These are phyloP conservation scores for Illadopsis cleaveri DNA, from an alignment of 2,113 vertebrate species.

Conservation along the genomic window DNA sequence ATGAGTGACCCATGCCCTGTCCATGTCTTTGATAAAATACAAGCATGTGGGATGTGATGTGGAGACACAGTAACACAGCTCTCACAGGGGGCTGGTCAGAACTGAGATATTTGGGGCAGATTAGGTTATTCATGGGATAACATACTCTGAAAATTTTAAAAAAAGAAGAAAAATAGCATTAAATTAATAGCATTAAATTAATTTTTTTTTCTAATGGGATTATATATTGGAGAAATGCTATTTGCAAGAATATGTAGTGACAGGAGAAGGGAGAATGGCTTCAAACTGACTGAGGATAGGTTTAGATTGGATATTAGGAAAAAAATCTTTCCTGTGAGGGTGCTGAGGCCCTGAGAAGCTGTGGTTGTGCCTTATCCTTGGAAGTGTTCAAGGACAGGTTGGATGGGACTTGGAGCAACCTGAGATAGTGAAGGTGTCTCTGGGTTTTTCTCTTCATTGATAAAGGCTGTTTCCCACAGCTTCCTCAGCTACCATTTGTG, in stretches of 20 bases:
- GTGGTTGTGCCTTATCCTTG: neutral
- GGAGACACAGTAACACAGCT: neutral
- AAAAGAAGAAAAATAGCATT: neutral
- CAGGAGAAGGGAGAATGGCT: neutral
- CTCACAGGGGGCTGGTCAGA: neutral
- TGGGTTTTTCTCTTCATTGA: neutral
- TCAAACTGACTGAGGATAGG: neutral
- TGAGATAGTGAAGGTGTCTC: neutral
- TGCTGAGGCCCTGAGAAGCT: neutral
- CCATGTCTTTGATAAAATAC: neutral
- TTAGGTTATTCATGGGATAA: neutral
- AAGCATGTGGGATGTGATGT: fast-evolving
- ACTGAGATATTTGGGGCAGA: neutral
- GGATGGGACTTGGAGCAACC: neutral
- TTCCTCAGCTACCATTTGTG: neutral
- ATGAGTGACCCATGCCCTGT: neutral
- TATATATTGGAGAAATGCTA: neutral
- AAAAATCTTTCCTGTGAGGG: neutral
- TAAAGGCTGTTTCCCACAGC: neutral
- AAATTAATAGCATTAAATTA: neutral
- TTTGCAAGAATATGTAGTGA: neutral
- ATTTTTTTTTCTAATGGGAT: neutral
- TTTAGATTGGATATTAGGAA: neutral
- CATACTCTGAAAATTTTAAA: neutral
- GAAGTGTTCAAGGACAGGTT: neutral